A percentile compares a stretch with the other conserved stretches of the same genome.
Evolutionary conservation across 2,888 invertebrate genomes (phyloP).

Genomic region (Calameuta pallipes): DNA sequence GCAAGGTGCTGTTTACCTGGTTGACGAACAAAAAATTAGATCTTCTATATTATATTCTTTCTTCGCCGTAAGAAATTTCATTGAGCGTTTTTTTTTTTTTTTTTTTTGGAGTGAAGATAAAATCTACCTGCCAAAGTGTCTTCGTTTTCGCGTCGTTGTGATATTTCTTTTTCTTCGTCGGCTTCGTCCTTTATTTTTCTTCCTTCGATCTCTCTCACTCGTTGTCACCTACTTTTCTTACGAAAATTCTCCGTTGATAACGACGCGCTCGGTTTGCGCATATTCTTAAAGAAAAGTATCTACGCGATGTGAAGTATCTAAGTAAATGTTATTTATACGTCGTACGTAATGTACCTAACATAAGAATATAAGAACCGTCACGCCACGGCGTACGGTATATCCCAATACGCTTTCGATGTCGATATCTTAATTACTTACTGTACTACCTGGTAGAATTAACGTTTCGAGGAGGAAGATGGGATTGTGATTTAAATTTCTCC

Average conservation of each 20-base stretch:
- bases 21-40: neutral
- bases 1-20: neutral
- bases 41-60: neutral
- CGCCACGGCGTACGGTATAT: constrained; percentile 28
- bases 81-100: neutral
- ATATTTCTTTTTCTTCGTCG: neutral
- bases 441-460: constrained; percentile 22
- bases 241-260: neutral
- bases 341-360: constrained; percentile 9
- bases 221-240: neutral
- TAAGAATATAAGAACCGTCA: constrained; percentile 15
- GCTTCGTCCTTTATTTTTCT: neutral
- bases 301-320: neutral
- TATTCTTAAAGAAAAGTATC: neutral
- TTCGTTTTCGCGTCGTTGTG: neutral
- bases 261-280: neutral
- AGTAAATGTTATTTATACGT: neutral
- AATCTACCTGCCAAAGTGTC: neutral
- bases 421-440: constrained; percentile 22
- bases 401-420: constrained; percentile 37
- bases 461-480: neutral
- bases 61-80: neutral
- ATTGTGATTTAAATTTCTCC: neutral
- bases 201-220: neutral
- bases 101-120: neutral